A percentile compares a stretch with the other conserved stretches of the same genome.
These are phyloP conservation scores for Phenganax marumi DNA, from an alignment of 92 coral and sea anemone species.

Conservation along the genomic window DNA sequence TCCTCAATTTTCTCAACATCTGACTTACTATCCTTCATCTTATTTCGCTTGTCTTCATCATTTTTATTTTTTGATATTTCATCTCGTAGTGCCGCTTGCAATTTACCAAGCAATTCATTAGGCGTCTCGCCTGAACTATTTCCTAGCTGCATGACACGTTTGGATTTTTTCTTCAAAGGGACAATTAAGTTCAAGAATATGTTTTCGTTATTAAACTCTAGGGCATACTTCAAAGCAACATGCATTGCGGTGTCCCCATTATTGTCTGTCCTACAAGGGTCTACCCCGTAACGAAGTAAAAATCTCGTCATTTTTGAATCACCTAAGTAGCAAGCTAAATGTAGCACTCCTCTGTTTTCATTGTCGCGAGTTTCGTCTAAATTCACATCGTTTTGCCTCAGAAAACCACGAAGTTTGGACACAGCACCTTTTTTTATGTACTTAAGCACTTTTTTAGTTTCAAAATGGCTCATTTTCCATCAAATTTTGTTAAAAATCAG, in stretches of 20 bases:
- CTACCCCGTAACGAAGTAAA: conserved; percentile 70
- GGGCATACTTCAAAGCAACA: conserved; percentile 70
- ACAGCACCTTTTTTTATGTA: conserved; percentile 71
- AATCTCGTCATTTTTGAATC: conserved; percentile 70
- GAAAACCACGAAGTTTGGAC: conserved; percentile 70
- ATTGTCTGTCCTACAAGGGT: conserved; percentile 59
- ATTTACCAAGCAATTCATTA: conserved; percentile 45
- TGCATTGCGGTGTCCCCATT: conserved; percentile 80
- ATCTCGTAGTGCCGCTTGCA: conserved; percentile 45
- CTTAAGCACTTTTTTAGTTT: conserved; percentile 61
- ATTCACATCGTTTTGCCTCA: conserved; percentile 59
- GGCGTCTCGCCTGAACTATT: conserved; percentile 69
- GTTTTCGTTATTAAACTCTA: conserved; percentile 55
- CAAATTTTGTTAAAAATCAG: neutral
- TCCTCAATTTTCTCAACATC: conserved; percentile 52
- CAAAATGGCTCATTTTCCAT: conserved; percentile 10
- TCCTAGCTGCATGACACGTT: conserved; percentile 52
- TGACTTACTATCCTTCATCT: conserved; percentile 44
- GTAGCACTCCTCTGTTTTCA: conserved; percentile 66
- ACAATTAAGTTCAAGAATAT: conserved; percentile 60
- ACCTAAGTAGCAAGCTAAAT: conserved; percentile 79
- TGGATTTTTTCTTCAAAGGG: conserved; percentile 58
- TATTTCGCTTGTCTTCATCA: neutral
- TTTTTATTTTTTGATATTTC: conserved; percentile 41
- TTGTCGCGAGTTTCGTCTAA: conserved; percentile 62